Evolutionary conservation across 2,888 invertebrate species (phyloP).

Genomic region (Athalia cordata): DNA sequence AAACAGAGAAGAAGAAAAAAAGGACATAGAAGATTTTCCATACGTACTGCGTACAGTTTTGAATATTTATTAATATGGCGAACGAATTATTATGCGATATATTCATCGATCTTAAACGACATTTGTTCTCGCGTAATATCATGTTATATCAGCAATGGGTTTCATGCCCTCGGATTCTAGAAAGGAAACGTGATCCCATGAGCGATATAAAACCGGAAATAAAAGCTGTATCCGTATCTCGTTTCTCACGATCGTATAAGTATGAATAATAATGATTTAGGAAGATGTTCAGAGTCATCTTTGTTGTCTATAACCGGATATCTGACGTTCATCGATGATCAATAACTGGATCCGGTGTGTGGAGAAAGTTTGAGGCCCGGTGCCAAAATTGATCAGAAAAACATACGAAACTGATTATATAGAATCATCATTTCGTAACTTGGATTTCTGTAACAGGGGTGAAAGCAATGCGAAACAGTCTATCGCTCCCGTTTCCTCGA

Average conservation of each 20-base stretch:
- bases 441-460: too few species aligned
- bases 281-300: too few species aligned
- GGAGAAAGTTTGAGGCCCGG: not conserved
- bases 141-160: slow-evolving; percentile 20
- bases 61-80: not conserved
- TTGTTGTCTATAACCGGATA: too few species aligned
- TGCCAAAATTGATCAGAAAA: too few species aligned
- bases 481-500: too few species aligned
- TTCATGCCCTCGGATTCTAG: slow-evolving; percentile 30
- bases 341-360: not conserved
- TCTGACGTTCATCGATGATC: not conserved
- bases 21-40: not conserved
- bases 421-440: too few species aligned
- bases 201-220: slow-evolving; percentile 20
- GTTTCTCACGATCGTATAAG: not conserved
- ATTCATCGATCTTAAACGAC: not conserved
- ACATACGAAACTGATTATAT: too few species aligned
- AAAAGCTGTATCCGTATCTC: slow-evolving; percentile 3
- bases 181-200: slow-evolving; percentile 7
- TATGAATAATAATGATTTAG: not conserved
- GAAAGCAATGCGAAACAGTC: too few species aligned
- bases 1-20: not conserved
- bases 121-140: slow-evolving; percentile 4
- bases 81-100: not conserved
- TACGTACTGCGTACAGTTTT: not conserved